Base-by-base conservation (phyloP, 2,888 invertebrate species). In the Apamea epomidion region DNA sequence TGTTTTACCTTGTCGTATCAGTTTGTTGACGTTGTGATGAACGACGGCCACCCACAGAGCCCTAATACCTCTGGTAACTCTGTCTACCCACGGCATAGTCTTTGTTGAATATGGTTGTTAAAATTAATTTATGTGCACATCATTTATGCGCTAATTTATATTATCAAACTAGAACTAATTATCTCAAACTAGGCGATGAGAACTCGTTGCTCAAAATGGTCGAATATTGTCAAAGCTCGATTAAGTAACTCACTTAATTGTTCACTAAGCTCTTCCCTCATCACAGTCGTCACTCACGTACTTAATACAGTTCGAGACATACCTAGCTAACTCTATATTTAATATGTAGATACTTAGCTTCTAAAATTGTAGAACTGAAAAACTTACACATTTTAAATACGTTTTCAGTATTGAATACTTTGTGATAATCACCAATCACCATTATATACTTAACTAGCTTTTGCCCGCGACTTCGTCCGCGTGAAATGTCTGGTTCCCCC, bases 1-100 rank as follows among this genome's bases (percentile, higher is more conserved):
- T n/a, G 45, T 51, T 73, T 85, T 60, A 78, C 73, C 84, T 83
- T 83, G 70, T 65, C 29, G 4, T 48, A 72, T 78, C 70, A 67
- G 71, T 67, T 32, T 25, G 68, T 82, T 48, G 78, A 78, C 51
- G 67, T 78, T 62, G 64, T 64, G 79, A 78, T 62, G 73, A 32
- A 18, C 37, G 37, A 45, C 60, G 37, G 65, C 83, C 74, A 48
- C 84, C 84, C 62, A 83, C 79, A 1, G 45, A 37, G 65, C 82
- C 77, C 77, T 82, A 48, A 70, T 54, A 62, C 69, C 74, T 75
- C 51, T 1, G 21, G 29, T 45, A 72, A 45, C 58, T 64, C 32
- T 58, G 45, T 29, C 60, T 29, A 18, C 86, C 86, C 74, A 86
- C 84, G 60, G 5, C n/a, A 25, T 12, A 25, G 21, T 68, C 54